These are phyloP conservation scores for Halesus radiatus DNA, from an alignment of 1,140 invertebrate species.

Conservation along the genomic window DNA sequence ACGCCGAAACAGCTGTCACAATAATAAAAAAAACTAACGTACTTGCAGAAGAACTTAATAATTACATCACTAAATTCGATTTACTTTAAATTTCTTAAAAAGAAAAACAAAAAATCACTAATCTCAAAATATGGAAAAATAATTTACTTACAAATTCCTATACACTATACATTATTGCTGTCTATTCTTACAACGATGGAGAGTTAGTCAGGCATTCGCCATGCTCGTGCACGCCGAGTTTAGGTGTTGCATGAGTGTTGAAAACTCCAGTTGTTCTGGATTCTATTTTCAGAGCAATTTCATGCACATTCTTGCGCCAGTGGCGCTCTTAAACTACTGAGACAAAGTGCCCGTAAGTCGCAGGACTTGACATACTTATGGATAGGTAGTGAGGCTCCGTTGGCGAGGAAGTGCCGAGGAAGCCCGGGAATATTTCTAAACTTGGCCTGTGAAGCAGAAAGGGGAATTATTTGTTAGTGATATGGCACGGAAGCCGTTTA, in stretches of 20 bases:
- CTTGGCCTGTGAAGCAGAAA: background rate
- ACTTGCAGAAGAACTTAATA: too few relatives aligned
- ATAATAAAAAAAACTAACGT: too few relatives aligned
- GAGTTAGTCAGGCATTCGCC: background rate
- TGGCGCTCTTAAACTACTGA: constrained; percentile 17
- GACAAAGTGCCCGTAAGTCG: constrained; percentile 30
- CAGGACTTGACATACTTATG: constrained; percentile 34
- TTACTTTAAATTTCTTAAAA: too few relatives aligned
- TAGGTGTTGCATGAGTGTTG: constrained; percentile 1
- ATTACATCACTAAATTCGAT: too few relatives aligned
- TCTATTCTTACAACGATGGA: too few relatives aligned
- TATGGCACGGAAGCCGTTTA: too few relatives aligned
- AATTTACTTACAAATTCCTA: too few relatives aligned
- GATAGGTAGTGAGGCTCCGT: background rate
- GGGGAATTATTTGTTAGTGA: too few relatives aligned
- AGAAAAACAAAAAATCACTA: too few relatives aligned
- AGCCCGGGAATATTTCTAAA: background rate
- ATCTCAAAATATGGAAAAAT: too few relatives aligned
- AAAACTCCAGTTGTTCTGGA: background rate
- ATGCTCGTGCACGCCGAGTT: background rate
- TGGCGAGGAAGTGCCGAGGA: background rate
- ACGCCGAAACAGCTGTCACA: too few relatives aligned
- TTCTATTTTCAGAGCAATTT: constrained; percentile 37
- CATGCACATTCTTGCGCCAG: constrained; percentile 25
- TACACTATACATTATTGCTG: too few relatives aligned